Evolutionary conservation across 2,113 vertebrate species (phyloP).

Genomic region (Nothoprocta perdicaria): DNA sequence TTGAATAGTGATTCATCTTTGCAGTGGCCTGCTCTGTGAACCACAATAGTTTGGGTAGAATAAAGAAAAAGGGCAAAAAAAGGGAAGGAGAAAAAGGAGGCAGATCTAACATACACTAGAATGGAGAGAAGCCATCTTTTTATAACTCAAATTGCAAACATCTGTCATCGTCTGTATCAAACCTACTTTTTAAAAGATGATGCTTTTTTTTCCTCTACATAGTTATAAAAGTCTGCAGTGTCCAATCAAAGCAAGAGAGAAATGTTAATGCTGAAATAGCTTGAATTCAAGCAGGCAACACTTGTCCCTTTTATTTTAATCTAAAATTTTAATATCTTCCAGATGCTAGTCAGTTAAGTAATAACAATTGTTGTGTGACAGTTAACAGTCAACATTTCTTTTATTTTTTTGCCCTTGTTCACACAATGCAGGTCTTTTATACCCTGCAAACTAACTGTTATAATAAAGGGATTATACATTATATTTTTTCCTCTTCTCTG

Average conservation of each 20-base stretch:
- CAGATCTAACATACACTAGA: neutral
- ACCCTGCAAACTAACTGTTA: neutral
- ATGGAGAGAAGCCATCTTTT: slow-evolving; percentile 56
- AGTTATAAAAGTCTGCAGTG: slow-evolving; percentile 36
- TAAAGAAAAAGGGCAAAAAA: slow-evolving; percentile 21
- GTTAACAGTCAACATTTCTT: neutral
- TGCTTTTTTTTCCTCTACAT: slow-evolving; percentile 46
- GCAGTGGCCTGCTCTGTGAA: slow-evolving; percentile 43
- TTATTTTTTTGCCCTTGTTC: slow-evolving; percentile 12
- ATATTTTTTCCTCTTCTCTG: neutral
- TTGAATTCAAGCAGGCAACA: slow-evolving; percentile 43
- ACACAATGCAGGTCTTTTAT: neutral
- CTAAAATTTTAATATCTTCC: slow-evolving; percentile 46
- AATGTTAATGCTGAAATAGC: slow-evolving; percentile 21
- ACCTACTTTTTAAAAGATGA: slow-evolving; percentile 43
- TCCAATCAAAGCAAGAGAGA: neutral
- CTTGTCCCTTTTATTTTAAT: slow-evolving; percentile 59
- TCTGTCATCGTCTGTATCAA: slow-evolving; percentile 46
- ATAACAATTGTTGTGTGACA: slow-evolving; percentile 38
- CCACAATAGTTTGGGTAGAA: slow-evolving; percentile 53
- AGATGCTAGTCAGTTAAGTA: slow-evolving; percentile 49
- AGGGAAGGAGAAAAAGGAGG: neutral
- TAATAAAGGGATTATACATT: neutral
- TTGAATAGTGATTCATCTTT: slow-evolving; percentile 58
- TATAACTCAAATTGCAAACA: slow-evolving; percentile 44